phyloP scores from a whole-genome alignment of 2,888 invertebrate species.

The Pheosia gnoma region DNA sequence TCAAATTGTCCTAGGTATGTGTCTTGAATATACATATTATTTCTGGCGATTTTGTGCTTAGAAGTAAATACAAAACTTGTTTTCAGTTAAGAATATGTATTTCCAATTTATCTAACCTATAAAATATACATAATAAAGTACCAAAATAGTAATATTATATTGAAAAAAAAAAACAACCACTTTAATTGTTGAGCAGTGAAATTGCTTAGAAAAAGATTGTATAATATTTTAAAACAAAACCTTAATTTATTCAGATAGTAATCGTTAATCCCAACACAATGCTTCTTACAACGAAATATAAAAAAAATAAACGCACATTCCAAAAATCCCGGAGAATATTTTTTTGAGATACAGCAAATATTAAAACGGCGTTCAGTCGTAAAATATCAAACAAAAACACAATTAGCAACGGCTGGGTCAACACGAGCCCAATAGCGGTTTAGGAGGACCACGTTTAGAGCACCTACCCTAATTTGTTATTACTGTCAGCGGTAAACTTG shows the following conservation, averaged over 20 bases:
- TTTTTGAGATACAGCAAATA: constrained; percentile 28
- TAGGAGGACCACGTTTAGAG: constrained; percentile 52
- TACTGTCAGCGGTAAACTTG: constrained; percentile 65
- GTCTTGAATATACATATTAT: too few relatives aligned
- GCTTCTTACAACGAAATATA: neutral
- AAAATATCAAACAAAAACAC: constrained; percentile 78
- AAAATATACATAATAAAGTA: too few relatives aligned
- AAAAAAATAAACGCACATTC: constrained; percentile 23
- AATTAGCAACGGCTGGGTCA: constrained; percentile 60
- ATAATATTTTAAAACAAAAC: too few relatives aligned
- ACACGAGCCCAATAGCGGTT: constrained; percentile 65
- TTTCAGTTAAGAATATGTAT: too few relatives aligned
- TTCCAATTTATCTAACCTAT: too few relatives aligned
- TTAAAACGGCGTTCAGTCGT: constrained; percentile 54
- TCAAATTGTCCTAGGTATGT: too few relatives aligned
- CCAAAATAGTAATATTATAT: too few relatives aligned
- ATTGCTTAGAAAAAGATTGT: too few relatives aligned
- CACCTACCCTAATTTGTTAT: constrained; percentile 78
- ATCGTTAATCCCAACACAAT: neutral
- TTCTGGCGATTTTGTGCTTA: too few relatives aligned
- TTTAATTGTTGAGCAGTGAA: too few relatives aligned
- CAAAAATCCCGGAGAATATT: constrained; percentile 26
- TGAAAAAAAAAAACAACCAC: too few relatives aligned
- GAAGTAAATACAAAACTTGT: too few relatives aligned
- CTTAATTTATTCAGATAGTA: neutral